Conservation (phyloP, 2,888 invertebrate species). For the Drosophila kanekoi region DNA sequence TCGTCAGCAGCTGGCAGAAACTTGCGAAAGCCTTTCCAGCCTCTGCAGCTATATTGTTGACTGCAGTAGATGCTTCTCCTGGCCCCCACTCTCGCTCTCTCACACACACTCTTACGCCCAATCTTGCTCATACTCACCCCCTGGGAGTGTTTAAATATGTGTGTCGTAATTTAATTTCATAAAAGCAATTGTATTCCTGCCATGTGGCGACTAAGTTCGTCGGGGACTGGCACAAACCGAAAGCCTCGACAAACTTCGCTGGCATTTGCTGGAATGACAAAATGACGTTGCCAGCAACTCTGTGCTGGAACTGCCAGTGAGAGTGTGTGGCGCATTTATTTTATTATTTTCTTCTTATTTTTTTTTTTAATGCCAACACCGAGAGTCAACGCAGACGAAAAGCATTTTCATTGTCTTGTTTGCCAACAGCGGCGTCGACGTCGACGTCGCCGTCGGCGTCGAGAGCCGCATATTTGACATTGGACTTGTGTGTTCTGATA, state of each 20-base stretch:
- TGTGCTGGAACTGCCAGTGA: conserved; percentile 33
- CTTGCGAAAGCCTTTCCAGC: conserved; percentile 31
- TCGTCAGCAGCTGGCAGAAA: conserved; percentile 23
- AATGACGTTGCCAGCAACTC: conserved; percentile 66
- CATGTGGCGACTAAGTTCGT: conserved; percentile 65
- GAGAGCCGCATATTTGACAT: conserved; percentile 74
- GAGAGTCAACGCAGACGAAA: conserved; percentile 59
- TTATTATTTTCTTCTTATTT: conserved; percentile 35
- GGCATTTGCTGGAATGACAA: conserved; percentile 66
- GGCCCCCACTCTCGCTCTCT: background rate
- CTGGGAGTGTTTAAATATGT: conserved; percentile 65
- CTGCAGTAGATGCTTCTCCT: conserved; percentile 38
- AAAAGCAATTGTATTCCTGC: conserved; percentile 75
- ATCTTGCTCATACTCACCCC: conserved; percentile 16
- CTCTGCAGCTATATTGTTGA: conserved; percentile 56
- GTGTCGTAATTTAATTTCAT: conserved; percentile 77
- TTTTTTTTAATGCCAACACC: conserved; percentile 60
- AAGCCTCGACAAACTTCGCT: conserved; percentile 57
- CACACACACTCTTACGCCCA: background rate
- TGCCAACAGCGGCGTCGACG: conserved; percentile 63
- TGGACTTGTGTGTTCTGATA: conserved; percentile 74
- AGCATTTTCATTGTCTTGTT: conserved; percentile 80
- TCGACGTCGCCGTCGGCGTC: conserved; percentile 11
- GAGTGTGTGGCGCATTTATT: conserved; percentile 62
- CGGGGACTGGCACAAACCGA: conserved; percentile 16